phyloP scores from a whole-genome alignment of 2,113 vertebrate genomes.

The Globicephala melas region DNA sequence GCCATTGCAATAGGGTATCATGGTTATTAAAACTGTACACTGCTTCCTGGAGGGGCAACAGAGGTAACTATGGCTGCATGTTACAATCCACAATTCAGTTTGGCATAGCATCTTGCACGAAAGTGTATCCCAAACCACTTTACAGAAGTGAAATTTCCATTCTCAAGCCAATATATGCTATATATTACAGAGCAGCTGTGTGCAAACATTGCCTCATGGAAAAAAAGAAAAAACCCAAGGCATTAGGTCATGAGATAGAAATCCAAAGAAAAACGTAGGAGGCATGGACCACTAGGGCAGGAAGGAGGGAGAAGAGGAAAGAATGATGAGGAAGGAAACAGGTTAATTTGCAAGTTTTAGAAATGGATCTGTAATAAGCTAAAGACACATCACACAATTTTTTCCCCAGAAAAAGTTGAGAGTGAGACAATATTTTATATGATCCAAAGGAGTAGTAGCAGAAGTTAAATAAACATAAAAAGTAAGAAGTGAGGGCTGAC shows the following conservation, averaged over 20 bases:
- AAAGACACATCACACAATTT: neutral
- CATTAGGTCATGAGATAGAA: slow-evolving; percentile 71
- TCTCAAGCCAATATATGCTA: slow-evolving; percentile 72
- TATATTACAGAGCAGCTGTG: slow-evolving; percentile 75
- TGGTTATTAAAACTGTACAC: slow-evolving; percentile 51
- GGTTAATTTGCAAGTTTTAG: neutral
- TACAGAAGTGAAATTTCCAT: slow-evolving; percentile 71
- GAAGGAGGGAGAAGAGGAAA: neutral
- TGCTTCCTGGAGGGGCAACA: slow-evolving; percentile 48
- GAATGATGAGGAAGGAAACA: neutral
- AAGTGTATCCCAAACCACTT: slow-evolving; percentile 76
- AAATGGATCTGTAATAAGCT: neutral
- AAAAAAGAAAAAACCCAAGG: slow-evolving; percentile 11
- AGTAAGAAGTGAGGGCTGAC: neutral
- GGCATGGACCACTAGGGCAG: neutral
- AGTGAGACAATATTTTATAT: neutral
- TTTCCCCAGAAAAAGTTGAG: neutral
- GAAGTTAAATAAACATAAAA: slow-evolving; percentile 18
- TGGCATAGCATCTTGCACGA: slow-evolving; percentile 65
- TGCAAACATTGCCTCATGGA: slow-evolving; percentile 68
- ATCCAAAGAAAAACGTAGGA: slow-evolving; percentile 47
- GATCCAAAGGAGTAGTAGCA: neutral
- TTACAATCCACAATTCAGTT: slow-evolving; percentile 55
- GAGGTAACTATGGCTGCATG: slow-evolving; percentile 51
- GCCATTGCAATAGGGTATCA: slow-evolving; percentile 17